These are phyloP conservation scores for Rhinolophus sinicus DNA, from an alignment of 2,113 vertebrate genomes.

Conservation along the genomic window DNA sequence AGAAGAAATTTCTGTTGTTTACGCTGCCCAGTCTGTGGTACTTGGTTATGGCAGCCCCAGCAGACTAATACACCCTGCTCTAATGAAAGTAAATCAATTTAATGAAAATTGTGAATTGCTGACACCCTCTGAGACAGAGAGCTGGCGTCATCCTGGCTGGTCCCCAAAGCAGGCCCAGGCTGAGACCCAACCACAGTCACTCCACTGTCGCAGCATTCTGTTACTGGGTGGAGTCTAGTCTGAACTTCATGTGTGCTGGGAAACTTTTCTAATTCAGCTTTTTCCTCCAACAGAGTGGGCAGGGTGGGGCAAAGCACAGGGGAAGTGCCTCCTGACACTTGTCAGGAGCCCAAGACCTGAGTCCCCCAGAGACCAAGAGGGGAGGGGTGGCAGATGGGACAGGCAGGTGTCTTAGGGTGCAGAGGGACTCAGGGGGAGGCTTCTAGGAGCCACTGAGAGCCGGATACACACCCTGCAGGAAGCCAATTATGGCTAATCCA, in stretches of 20 bases:
- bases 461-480: accelerated
- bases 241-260: background rate
- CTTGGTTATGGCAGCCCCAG: background rate
- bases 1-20: background rate
- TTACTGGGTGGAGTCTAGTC: background rate
- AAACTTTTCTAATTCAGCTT: background rate
- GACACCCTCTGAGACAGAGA: background rate
- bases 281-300: background rate
- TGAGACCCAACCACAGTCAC: background rate
- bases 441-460: background rate
- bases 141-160: background rate
- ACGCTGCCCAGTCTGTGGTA: accelerated
- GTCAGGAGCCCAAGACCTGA: background rate
- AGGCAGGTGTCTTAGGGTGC: background rate
- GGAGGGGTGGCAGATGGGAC: no score
- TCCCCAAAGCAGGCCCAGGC: background rate
- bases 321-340: background rate
- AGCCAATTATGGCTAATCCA: background rate
- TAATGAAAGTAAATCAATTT: background rate
- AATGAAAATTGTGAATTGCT: background rate
- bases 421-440: background rate
- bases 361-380: background rate
- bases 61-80: background rate
- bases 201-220: background rate
- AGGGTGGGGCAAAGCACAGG: background rate